These are phyloP conservation scores for Scomber colias DNA, from an alignment of 2,113 vertebrate species.

Conservation along the genomic window DNA sequence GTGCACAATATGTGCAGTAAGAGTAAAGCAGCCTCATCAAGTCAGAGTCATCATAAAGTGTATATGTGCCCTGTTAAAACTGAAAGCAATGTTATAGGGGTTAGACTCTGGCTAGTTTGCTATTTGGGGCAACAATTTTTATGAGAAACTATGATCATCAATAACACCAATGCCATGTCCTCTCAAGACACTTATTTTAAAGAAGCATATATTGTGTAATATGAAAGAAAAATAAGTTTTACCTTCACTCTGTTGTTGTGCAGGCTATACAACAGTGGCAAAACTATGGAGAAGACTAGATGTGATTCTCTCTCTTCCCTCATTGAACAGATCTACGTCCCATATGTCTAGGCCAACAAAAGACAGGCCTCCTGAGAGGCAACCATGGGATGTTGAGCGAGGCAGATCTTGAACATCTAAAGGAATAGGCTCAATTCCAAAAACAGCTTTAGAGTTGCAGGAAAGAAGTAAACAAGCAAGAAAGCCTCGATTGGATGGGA, in stretches of 20 bases:
- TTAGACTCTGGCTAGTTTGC: too few relatives aligned
- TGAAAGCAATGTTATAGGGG: too few relatives aligned
- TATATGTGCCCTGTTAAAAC: too few relatives aligned
- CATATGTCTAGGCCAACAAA: constrained; percentile 72
- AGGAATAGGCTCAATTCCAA: constrained; percentile 59
- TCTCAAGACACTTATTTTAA: constrained; percentile 11
- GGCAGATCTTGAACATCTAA: constrained; percentile 68
- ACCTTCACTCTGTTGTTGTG: constrained; percentile 38
- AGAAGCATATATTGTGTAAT: constrained; percentile 35
- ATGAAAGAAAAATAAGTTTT: constrained; percentile 31
- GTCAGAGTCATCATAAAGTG: too few relatives aligned
- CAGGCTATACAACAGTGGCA: constrained; percentile 22
- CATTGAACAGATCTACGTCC: constrained; percentile 70
- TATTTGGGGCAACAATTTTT: neutral
- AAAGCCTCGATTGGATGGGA: constrained; percentile 52
- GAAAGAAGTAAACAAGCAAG: constrained; percentile 68
- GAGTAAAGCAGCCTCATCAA: too few relatives aligned
- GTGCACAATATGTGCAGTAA: too few relatives aligned
- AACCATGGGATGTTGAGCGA: constrained; percentile 62
- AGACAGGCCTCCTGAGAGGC: constrained; percentile 63
- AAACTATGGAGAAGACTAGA: constrained; percentile 48
- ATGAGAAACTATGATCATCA: neutral
- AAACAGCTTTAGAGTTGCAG: constrained; percentile 52
- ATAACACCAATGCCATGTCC: neutral
- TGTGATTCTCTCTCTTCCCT: constrained; percentile 47